Percentiles rank a stretch among this genome's conserved stretches.
Conservation (phyloP, 2,888 invertebrate genomes). For the Drosophila eohydei region DNA sequence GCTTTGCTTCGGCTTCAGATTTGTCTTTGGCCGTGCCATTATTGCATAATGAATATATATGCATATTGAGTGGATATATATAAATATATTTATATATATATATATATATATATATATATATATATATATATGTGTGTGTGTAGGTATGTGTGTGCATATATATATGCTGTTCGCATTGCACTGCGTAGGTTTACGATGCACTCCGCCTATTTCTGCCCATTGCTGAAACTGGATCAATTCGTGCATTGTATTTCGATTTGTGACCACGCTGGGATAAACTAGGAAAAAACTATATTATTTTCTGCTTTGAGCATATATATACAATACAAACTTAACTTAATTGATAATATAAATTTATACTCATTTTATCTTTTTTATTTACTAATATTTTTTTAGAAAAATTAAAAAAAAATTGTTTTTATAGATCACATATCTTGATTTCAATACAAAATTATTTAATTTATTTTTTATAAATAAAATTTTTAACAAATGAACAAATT, state of each 20-base stretch:
- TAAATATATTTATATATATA: not conserved
- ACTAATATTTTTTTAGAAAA: no score
- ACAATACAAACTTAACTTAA: no score
- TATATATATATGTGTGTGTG: not conserved
- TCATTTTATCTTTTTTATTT: no score
- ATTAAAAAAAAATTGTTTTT: no score
- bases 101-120: not conserved
- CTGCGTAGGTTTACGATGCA: constrained; percentile 48
- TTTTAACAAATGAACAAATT: no score
- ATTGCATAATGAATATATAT: constrained; percentile 54
- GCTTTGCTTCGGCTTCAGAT: constrained; percentile 36
- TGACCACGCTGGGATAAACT: not conserved
- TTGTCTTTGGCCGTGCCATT: constrained; percentile 50
- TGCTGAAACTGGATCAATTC: constrained; percentile 40
- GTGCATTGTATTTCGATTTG: constrained; percentile 34
- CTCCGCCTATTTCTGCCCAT: constrained; percentile 35
- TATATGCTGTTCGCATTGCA: constrained; percentile 42
- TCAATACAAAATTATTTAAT: no score
- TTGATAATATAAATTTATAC: no score
- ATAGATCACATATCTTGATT: no score
- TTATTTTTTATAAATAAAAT: no score
- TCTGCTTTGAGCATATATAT: not conserved
- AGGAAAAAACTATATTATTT: not conserved
- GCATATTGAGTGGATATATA: constrained; percentile 30
- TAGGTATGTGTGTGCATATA: not conserved